These are phyloP conservation scores for Daptonema setosum DNA, from an alignment of 2,888 invertebrate genomes.

Conservation along the genomic window DNA sequence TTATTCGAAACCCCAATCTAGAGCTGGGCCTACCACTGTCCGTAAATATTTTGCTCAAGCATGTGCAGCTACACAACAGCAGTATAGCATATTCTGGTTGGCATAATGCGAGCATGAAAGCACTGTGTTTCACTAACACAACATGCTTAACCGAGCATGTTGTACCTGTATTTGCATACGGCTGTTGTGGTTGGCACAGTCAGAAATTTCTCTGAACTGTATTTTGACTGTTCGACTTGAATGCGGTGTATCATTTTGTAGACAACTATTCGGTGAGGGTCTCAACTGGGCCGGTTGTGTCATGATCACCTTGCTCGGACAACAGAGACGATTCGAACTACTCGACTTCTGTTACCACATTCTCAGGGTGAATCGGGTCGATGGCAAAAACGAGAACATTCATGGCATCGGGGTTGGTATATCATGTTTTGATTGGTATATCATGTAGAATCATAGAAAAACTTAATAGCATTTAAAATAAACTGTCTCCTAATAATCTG, in stretches of 20 bases:
- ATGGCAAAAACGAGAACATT: conserved; percentile 78
- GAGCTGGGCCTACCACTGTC: background rate
- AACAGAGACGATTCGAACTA: conserved; percentile 83
- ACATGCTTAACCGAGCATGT: too few species aligned
- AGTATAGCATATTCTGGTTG: too few species aligned
- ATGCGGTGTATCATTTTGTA: conserved; percentile 23
- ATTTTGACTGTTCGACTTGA: background rate
- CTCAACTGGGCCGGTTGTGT: conserved; percentile 96
- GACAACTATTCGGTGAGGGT: conserved; percentile 90
- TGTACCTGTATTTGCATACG: too few species aligned
- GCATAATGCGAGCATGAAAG: too few species aligned
- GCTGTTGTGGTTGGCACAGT: too few species aligned
- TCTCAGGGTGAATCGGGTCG: conserved; percentile 74
- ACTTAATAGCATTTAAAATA: too few species aligned
- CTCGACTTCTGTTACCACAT: conserved; percentile 97
- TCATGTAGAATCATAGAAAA: too few species aligned
- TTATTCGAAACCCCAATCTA: background rate
- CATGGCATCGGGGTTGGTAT: conserved; percentile 66
- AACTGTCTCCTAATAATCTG: too few species aligned
- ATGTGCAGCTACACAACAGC: too few species aligned
- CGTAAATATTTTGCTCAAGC: background rate
- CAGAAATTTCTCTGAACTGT: too few species aligned
- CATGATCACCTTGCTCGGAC: conserved; percentile 76
- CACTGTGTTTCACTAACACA: too few species aligned
- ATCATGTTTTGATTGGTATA: too few species aligned